A percentile compares a stretch with the other conserved stretches of the same genome.
phyloP scores from a whole-genome alignment of 1,140 invertebrate genomes.

The Euura saliciscinereae region DNA sequence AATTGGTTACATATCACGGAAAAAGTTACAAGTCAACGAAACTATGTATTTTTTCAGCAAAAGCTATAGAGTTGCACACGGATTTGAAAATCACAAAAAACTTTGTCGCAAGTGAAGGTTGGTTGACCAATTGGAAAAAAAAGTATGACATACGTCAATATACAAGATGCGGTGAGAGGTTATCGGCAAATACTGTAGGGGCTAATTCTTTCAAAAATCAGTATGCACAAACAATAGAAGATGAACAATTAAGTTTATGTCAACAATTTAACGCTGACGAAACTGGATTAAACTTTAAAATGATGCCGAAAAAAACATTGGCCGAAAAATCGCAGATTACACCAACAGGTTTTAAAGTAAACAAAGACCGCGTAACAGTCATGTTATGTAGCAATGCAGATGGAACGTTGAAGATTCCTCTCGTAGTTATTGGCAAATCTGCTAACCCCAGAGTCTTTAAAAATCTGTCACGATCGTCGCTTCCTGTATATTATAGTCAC shows the following conservation, averaged over 20 bases:
- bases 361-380: slow-evolving; percentile 37
- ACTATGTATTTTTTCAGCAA: slow-evolving; percentile 18
- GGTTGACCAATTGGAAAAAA: slow-evolving; percentile 47
- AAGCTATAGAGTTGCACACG: slow-evolving; percentile 14
- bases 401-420: slow-evolving; percentile 37
- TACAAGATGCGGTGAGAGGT: slow-evolving; percentile 44
- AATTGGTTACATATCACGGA: background rate
- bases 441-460: slow-evolving; percentile 39
- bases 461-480: slow-evolving; percentile 21
- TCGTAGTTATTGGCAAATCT: slow-evolving; percentile 38
- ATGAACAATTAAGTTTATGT: slow-evolving; percentile 15
- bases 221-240: background rate
- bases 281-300: slow-evolving; percentile 49
- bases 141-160: slow-evolving; percentile 43
- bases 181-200: slow-evolving; percentile 30
- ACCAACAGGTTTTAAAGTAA: slow-evolving; percentile 35
- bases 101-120: slow-evolving; percentile 47
- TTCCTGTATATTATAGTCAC: slow-evolving; percentile 37
- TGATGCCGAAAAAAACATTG: slow-evolving; percentile 45
- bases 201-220: slow-evolving; percentile 25
- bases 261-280: slow-evolving; percentile 54
- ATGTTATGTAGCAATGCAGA: slow-evolving; percentile 36
- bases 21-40: background rate
- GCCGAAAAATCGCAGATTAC: slow-evolving; percentile 36
- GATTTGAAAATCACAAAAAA: slow-evolving; percentile 5